Percentiles rank a stretch among this genome's conserved stretches.
Conservation (phyloP, 2,113 vertebrate species). For the Scalopus aquaticus region DNA sequence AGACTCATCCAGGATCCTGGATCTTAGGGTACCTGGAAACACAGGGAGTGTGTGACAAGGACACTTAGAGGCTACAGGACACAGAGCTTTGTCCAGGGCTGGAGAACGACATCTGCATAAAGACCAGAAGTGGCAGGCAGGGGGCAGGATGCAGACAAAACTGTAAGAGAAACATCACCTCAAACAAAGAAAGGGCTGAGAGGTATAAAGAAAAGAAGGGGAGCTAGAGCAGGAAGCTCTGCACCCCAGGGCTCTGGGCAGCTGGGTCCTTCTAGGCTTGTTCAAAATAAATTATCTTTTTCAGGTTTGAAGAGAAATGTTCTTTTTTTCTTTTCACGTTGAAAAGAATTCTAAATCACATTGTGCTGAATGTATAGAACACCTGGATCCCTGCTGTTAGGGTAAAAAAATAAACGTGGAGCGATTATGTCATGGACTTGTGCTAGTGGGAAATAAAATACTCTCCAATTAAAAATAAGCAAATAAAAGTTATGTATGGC, state of each 20-base stretch:
- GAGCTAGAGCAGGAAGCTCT: background rate
- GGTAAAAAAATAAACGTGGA: slow-evolving; percentile 1
- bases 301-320: background rate
- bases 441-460: background rate
- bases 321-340: background rate
- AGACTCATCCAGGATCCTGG: background rate
- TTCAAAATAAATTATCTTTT: background rate
- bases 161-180: background rate
- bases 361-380: background rate
- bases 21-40: background rate
- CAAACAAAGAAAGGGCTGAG: slow-evolving; percentile 4
- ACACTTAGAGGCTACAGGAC: background rate
- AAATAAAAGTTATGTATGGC: background rate
- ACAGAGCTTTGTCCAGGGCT: slow-evolving; percentile 38
- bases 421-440: background rate
- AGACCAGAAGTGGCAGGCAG: background rate
- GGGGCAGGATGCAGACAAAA: background rate
- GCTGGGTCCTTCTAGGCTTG: background rate
- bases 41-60: background rate
- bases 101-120: background rate
- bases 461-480: background rate
- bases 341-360: slow-evolving; percentile 1
- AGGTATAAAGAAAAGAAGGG: background rate
- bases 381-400: background rate
- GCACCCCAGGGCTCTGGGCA: background rate